Evolutionary conservation across 2,113 vertebrate species (phyloP), one percentile per base, ranked within the genome.

Genomic region (Oceanodroma tethys): DNA sequence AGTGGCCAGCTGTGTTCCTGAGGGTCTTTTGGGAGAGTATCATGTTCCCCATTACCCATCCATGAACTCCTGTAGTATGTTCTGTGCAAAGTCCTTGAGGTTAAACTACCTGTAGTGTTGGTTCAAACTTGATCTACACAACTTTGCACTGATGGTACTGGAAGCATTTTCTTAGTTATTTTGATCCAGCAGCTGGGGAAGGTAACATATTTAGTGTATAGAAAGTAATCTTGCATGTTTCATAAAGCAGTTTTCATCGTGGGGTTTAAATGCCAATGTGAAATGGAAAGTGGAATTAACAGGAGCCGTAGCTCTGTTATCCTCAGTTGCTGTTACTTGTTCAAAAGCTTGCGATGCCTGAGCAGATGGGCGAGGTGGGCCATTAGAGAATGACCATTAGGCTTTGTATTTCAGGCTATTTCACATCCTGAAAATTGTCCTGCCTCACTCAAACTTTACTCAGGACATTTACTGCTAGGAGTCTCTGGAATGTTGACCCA

Each of bases 321-420:
- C 19, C 60, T 13, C 23, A 30, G 50, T 13, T 81, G 48, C 81
- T 81, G 20, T 42, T 56, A 2, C 55, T 56, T 53, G 34, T 50
- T 90, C 22, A 53, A 23, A 74, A 32, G 7, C 0, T 0, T 52
- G 26, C 4, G 13, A 1, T 0, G 2, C 18, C 36, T 53, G 59
- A 81, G 55, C 59, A 36, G 40, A 2, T 16, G 42, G 36, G 9
- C 38, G 45, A 62, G 56, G 8, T 9, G 27, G 25, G 42, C 30
- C 8, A 0, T 16, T 73, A 3, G 13, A 12, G 34, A 19, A 27
- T 22, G 60, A 48, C 23, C 25, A 11, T 7, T 4, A 11, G 42
- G 32, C n/a, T 48, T 65, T 1, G 0, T 15, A 50, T 50, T n/a
- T n/a, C n/a, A n/a, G n/a, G n/a, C n/a, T n/a, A n/a, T n/a, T n/a